Evolutionary conservation across 2,113 vertebrate genomes (phyloP).

Genomic region (Syngnathus floridae): DNA sequence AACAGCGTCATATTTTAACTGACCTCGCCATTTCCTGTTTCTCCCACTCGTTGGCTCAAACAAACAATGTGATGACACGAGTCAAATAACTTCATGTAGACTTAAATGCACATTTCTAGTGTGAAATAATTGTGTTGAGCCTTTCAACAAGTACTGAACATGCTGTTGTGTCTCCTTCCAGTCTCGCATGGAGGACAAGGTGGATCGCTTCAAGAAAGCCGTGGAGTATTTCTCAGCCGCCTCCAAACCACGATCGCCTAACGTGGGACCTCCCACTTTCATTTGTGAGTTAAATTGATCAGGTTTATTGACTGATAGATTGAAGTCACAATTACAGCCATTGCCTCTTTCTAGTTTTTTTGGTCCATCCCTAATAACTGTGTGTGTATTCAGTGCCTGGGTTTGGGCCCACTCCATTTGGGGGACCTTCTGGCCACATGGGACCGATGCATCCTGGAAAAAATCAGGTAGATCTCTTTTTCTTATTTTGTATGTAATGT

Average conservation of each 20-base stretch:
- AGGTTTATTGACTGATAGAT: not conserved
- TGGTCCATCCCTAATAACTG: not conserved
- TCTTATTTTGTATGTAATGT: not conserved
- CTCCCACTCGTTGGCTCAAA: not conserved
- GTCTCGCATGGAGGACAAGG: constrained; percentile 90
- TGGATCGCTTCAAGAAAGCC: constrained; percentile 87
- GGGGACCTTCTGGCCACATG: constrained; percentile 77
- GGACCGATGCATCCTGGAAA: constrained; percentile 77
- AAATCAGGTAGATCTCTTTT: constrained; percentile 69
- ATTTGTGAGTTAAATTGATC: constrained; percentile 73
- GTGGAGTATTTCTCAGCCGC: constrained; percentile 88
- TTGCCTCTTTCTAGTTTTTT: too few relatives aligned
- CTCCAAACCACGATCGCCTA: constrained; percentile 79
- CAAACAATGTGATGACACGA: not conserved
- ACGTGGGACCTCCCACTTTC: constrained; percentile 77
- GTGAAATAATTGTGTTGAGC: not conserved
- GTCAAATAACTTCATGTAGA: not conserved
- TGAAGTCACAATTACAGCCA: too few relatives aligned
- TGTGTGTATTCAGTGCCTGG: constrained; percentile 66
- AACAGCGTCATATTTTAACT: not conserved
- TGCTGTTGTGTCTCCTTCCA: constrained; percentile 31
- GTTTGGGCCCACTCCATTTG: constrained; percentile 78
- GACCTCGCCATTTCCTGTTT: not conserved
- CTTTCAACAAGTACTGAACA: not conserved
- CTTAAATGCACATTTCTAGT: not conserved